phyloP scores from a whole-genome alignment of 2,113 vertebrate genomes.

The Nipponia nippon region DNA sequence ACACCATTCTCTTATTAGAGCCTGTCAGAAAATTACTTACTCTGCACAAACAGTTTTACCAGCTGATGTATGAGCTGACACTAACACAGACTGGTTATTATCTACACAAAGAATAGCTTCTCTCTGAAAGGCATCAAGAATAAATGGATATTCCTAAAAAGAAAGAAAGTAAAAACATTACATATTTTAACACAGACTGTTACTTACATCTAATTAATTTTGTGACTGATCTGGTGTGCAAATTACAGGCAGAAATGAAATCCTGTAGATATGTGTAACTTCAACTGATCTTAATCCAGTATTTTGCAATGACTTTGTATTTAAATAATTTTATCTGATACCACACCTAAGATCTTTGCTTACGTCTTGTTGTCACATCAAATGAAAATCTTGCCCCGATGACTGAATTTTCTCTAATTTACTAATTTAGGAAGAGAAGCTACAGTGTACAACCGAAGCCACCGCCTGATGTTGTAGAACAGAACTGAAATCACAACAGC shows the following conservation, averaged over 20 bases:
- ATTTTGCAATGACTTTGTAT: not conserved
- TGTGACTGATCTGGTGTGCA: not conserved
- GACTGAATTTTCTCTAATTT: not conserved
- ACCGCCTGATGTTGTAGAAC: accelerated
- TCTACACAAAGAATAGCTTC: slow-evolving; percentile 96
- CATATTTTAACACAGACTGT: not conserved
- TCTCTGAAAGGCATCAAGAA: slow-evolving; percentile 96
- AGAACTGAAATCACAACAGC: not conserved
- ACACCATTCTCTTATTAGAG: not conserved
- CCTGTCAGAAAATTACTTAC: slow-evolving; percentile 77
- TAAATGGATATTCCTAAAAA: slow-evolving; percentile 92
- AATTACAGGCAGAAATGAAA: not conserved
- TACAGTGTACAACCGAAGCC: not conserved
- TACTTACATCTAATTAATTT: not conserved
- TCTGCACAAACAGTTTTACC: slow-evolving; percentile 99
- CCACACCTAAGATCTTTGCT: not conserved
- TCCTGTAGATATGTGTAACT: not conserved
- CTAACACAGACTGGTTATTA: slow-evolving; percentile 96
- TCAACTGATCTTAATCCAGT: not conserved
- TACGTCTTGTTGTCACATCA: not conserved
- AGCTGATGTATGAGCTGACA: slow-evolving; percentile 98
- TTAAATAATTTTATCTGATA: not conserved
- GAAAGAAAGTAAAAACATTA: not conserved
- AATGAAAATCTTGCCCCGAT: not conserved
- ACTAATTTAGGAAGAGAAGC: not conserved